A percentile compares a stretch with the other conserved stretches of the same genome.
These are phyloP conservation scores for Halcyon leucocephala DNA, from an alignment of 2,797 vertebrate species.

Conservation along the genomic window DNA sequence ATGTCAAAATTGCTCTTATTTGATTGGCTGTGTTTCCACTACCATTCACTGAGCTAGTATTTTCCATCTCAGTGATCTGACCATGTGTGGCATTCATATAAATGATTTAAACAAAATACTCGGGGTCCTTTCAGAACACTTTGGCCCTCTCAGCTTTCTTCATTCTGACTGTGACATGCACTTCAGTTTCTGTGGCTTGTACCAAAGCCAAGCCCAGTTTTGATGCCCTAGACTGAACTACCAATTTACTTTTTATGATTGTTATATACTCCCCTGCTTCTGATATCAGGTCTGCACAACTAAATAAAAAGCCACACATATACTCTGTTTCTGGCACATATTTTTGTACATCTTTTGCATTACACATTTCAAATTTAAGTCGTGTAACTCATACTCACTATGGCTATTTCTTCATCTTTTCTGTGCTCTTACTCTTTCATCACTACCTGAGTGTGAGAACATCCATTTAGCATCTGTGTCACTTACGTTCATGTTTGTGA, in stretches of 20 bases:
- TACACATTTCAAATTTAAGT: background rate
- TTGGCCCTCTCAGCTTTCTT: background rate
- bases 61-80: background rate
- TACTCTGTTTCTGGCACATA: background rate
- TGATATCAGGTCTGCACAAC: background rate
- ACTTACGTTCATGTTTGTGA: background rate
- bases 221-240: background rate
- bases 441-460: background rate
- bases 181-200: background rate
- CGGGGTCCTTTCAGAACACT: background rate
- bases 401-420: background rate
- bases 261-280: background rate
- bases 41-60: background rate
- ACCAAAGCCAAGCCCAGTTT: background rate
- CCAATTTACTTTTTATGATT: background rate
- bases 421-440: background rate
- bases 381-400: background rate
- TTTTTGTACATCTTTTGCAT: fast-evolving
- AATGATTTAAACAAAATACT: background rate
- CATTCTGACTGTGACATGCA: background rate
- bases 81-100: background rate
- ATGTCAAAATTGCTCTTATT: background rate
- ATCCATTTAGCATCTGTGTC: background rate
- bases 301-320: background rate
- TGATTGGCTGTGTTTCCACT: background rate